Evolutionary conservation across 2,888 invertebrate genomes (phyloP).

Genomic region (Nephrotoma flavescens): DNA sequence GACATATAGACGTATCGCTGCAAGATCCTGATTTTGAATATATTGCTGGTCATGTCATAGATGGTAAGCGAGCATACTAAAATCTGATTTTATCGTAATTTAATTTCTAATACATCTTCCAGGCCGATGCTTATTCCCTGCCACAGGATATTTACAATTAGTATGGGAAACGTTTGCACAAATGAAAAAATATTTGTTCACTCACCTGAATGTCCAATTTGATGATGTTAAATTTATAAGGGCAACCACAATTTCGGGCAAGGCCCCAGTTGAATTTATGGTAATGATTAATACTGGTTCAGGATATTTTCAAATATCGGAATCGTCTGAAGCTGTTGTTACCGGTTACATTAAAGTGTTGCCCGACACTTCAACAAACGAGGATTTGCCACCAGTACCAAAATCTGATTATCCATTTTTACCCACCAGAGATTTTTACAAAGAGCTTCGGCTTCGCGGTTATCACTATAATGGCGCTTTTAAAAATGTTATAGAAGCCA

Average conservation of each 20-base stretch:
- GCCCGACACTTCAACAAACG: conserved; percentile 30
- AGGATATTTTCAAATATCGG: conserved; percentile 47
- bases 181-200: conserved; percentile 31
- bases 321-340: conserved; percentile 52
- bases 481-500: conserved; percentile 21
- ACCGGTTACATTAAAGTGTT: conserved; percentile 47
- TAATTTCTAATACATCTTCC: not conserved
- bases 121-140: conserved; percentile 39
- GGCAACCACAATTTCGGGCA: conserved; percentile 63
- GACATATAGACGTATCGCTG: conserved; percentile 42
- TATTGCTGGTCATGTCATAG: conserved; percentile 67
- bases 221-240: conserved; percentile 71
- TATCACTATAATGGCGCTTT: conserved; percentile 40
- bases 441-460: conserved; percentile 53
- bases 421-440: conserved; percentile 50
- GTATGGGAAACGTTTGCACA: conserved; percentile 68
- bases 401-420: conserved; percentile 25
- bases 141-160: conserved; percentile 63
- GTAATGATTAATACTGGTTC: conserved; percentile 44
- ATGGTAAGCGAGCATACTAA: conserved; percentile 38
- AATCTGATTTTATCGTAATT: not conserved
- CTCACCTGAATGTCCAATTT: conserved; percentile 34
- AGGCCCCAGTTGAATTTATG: conserved; percentile 35
- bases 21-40: conserved; percentile 53
- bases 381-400: conserved; percentile 15